These are phyloP conservation scores for Enteromius trimaculatus DNA, from an alignment of 2,797 vertebrate genomes.

Conservation along the genomic window DNA sequence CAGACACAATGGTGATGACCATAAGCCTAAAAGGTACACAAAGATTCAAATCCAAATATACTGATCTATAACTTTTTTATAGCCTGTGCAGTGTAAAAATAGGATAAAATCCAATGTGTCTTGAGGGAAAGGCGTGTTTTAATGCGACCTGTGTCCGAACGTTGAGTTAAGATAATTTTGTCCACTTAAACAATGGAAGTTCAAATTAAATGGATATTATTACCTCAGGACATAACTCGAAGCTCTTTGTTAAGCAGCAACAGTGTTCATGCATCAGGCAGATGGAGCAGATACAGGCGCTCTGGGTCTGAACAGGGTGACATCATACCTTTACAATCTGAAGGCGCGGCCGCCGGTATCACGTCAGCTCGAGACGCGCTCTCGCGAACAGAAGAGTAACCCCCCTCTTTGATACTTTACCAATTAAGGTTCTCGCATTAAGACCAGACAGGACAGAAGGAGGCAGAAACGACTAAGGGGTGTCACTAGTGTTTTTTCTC, in stretches of 20 bases:
- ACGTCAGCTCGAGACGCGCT: slow-evolving; percentile 71
- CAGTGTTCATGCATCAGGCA: slow-evolving; percentile 30
- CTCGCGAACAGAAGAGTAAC: slow-evolving; percentile 50
- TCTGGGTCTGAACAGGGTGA: slow-evolving; percentile 62
- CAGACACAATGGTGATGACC: not conserved
- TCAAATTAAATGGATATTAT: not conserved
- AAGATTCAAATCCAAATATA: not conserved
- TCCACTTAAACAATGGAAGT: not conserved
- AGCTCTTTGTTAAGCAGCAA: slow-evolving; percentile 12
- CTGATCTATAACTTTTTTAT: not conserved
- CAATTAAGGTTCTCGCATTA: slow-evolving; percentile 83
- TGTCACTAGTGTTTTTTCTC: slow-evolving; percentile 69
- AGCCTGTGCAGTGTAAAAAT: not conserved
- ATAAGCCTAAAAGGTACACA: not conserved
- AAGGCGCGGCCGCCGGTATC: slow-evolving; percentile 78
- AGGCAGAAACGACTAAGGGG: slow-evolving; percentile 69
- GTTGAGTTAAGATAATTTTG: not conserved
- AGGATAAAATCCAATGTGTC: not conserved
- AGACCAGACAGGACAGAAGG: slow-evolving; percentile 50
- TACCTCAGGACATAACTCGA: not conserved
- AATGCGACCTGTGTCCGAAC: not conserved
- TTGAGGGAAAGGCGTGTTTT: not conserved
- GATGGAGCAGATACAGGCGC: slow-evolving; percentile 52
- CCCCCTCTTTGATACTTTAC: slow-evolving; percentile 77
- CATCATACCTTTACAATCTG: slow-evolving; percentile 80